phyloP scores from a whole-genome alignment of 1,140 invertebrate genomes.

The Chironomus striatipennis region DNA sequence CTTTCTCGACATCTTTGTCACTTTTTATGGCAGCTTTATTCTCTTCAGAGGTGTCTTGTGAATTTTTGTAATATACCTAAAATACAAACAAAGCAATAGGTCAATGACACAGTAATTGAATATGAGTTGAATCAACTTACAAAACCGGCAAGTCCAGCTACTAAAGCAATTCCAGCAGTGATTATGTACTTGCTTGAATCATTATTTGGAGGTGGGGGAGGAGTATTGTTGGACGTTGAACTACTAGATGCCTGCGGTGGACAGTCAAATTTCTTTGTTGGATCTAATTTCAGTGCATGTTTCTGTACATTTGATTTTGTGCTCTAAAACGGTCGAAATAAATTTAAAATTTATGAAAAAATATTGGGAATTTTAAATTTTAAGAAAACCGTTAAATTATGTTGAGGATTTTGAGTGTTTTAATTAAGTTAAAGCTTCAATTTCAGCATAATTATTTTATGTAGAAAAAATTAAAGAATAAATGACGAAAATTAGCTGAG shows the following conservation, averaged over 20 bases:
- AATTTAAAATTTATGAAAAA: background rate
- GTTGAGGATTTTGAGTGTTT: too few species aligned
- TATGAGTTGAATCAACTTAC: background rate
- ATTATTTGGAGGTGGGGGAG: background rate
- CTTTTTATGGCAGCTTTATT: too few species aligned
- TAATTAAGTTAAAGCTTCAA: too few species aligned
- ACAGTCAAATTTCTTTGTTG: background rate
- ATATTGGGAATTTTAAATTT: background rate
- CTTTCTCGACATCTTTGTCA: too few species aligned
- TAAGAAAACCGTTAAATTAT: too few species aligned
- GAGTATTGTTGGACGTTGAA: background rate
- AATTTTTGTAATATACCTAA: background rate
- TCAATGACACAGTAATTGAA: background rate
- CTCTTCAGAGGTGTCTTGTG: background rate
- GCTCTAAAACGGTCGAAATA: conserved; percentile 7
- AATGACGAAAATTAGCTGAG: too few species aligned
- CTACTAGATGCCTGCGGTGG: background rate
- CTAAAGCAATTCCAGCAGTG: background rate
- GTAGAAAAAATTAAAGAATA: too few species aligned
- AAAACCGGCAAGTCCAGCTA: background rate
- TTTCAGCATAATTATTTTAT: too few species aligned
- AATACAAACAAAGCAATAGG: background rate
- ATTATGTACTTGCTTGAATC: background rate
- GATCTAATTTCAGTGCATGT: background rate
- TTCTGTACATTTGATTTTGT: background rate